Evolutionary conservation across 2,797 vertebrate species (phyloP), one percentile per base, ranked within the genome.

Genomic region (Aselliscus stoliczkanus): DNA sequence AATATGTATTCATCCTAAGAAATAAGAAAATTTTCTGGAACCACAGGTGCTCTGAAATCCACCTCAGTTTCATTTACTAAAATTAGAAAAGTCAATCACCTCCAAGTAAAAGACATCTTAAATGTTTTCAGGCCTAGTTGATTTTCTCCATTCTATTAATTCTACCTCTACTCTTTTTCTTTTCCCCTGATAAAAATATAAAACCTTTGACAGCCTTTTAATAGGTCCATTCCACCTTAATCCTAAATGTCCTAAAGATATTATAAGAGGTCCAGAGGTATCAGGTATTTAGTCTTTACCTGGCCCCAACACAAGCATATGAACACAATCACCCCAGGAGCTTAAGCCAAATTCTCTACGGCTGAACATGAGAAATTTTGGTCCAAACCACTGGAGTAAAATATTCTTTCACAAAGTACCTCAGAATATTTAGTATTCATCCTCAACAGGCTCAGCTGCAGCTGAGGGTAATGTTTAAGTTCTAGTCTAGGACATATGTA

Each of bases 71-170:
- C 58, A 70, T 64, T 84, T 75, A 86, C 21, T 79, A 96, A 93
- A 88, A 90, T 65, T 93, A 34, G 17, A 73, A 91, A 88, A 95
- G 6, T 27, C 5, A 0, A 79, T 11, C 27, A 79, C 79, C 7
- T 79, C 14, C 9, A 17, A 29, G 1, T 62, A 70, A 88, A 88
- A 93, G 93, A 72, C 58, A 77, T 70, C 58, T 91, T 92, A 94
- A 95, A 60, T 54, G 18, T 64, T 92, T 88, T 85, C 54, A 95
- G 20, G 76, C 39, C 31, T 20, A 69, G 14, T 93, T 31, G 39
- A 73, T 93, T 95, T n/a, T 89, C 47, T 79, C 54, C 70, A 17
- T 93, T 39, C 27, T 94, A 52, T 75, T 95, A 64, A 93, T 84
- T 90, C 44, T 82, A 15, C 21, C 34, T 92, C 69, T 7, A 62